A percentile compares a stretch with the other conserved stretches of the same genome.
phyloP scores from a whole-genome alignment of 1,140 invertebrate genomes.

The Stegodyphus mimosarum region DNA sequence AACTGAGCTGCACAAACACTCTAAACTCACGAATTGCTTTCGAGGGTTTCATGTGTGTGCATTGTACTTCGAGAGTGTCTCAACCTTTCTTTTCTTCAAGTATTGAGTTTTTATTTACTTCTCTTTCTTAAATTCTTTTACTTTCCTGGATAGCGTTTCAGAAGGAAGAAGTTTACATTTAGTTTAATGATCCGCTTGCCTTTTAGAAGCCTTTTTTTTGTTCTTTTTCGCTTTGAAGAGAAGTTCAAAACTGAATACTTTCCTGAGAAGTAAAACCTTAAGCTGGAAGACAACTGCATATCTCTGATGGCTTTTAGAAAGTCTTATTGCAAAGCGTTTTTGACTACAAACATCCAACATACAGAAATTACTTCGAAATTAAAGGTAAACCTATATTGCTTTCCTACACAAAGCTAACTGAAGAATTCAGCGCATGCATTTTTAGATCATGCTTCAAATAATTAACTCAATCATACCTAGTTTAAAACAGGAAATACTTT shows the following conservation, averaged over 20 bases:
- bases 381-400: no score
- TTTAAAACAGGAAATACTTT: no score
- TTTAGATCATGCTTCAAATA: no score
- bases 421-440: no score
- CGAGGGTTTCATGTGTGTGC: constrained; percentile 7
- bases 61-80: neutral
- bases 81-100: constrained; percentile 6
- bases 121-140: neutral
- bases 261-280: neutral
- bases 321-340: no score
- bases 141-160: neutral
- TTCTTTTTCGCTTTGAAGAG: neutral
- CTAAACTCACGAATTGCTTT: constrained; percentile 18
- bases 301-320: no score
- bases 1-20: constrained; percentile 30
- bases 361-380: no score
- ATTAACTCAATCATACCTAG: no score
- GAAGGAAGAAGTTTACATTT: constrained; percentile 13
- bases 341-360: no score
- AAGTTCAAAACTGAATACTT: neutral
- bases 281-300: no score
- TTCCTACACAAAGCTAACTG: no score
- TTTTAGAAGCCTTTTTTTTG: neutral
- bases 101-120: neutral
- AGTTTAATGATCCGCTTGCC: constrained; percentile 21